Evolutionary conservation across 2,797 vertebrate genomes (phyloP).

Genomic region (Nasua narica): DNA sequence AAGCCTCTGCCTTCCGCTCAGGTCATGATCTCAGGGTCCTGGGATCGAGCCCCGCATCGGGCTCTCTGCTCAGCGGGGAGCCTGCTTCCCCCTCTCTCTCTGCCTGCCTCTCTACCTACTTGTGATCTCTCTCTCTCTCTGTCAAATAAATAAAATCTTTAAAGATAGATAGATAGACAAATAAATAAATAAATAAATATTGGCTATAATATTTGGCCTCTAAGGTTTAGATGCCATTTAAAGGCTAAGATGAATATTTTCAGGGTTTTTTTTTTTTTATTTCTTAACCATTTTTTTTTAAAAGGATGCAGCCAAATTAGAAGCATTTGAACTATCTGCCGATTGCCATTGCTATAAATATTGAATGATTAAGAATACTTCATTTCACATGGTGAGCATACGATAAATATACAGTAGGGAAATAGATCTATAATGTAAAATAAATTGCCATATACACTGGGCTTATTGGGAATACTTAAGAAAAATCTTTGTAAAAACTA

Average conservation of each 20-base stretch:
- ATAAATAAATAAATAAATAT: neutral
- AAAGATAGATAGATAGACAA: no score
- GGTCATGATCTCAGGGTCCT: no score
- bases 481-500: neutral
- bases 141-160: no score
- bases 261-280: neutral
- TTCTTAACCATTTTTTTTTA: neutral
- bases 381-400: neutral
- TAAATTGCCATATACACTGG: neutral
- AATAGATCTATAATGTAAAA: neutral
- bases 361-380: constrained; percentile 4
- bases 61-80: no score
- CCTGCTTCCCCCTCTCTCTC: no score
- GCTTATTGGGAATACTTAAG: neutral
- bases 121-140: no score
- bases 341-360: neutral
- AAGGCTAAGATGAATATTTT: neutral
- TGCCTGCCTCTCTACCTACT: no score
- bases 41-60: no score
- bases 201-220: constrained; percentile 1
- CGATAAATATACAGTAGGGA: neutral
- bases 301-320: neutral
- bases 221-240: constrained; percentile 7
- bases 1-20: no score
- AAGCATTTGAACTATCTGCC: neutral